These are phyloP conservation scores for Drosophila sp. DNA, from an alignment of 1,140 invertebrate species.

Conservation along the genomic window DNA sequence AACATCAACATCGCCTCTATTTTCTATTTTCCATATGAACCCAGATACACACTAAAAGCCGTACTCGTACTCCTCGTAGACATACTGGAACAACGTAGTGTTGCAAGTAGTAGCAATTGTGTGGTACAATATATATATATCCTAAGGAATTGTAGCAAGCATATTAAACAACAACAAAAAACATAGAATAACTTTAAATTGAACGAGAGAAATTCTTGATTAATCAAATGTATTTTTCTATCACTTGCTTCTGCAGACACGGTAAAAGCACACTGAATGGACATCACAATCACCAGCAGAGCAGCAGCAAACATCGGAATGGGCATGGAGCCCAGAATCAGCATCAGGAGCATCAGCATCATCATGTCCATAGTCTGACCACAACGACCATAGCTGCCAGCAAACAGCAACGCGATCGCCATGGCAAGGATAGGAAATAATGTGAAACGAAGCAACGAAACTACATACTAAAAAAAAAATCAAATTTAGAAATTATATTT, in stretches of 20 bases:
- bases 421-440: constrained; percentile 77
- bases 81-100: constrained; percentile 69
- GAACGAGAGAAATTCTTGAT: neutral
- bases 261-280: constrained; percentile 80
- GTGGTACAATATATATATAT: constrained; percentile 36
- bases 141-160: constrained; percentile 47
- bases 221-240: constrained; percentile 26
- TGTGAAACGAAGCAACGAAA: constrained; percentile 54
- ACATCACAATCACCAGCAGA: constrained; percentile 41
- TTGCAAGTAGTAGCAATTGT: constrained; percentile 61
- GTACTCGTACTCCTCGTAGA: constrained; percentile 10
- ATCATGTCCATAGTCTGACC: constrained; percentile 65
- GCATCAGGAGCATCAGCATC: constrained; percentile 30
- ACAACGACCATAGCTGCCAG: constrained; percentile 65
- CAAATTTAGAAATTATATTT: constrained; percentile 39
- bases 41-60: constrained; percentile 7
- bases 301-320: constrained; percentile 55
- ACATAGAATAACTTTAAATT: neutral
- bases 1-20: constrained; percentile 69
- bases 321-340: constrained; percentile 43
- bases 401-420: constrained; percentile 67
- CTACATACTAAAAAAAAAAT: constrained; percentile 42
- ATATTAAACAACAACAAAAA: constrained; percentile 51
- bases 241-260: constrained; percentile 50
- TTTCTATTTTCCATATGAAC: constrained; percentile 67